Conservation (phyloP, 53 echinoderm and acorn worm species). For the Hippasteria phrygiana region DNA sequence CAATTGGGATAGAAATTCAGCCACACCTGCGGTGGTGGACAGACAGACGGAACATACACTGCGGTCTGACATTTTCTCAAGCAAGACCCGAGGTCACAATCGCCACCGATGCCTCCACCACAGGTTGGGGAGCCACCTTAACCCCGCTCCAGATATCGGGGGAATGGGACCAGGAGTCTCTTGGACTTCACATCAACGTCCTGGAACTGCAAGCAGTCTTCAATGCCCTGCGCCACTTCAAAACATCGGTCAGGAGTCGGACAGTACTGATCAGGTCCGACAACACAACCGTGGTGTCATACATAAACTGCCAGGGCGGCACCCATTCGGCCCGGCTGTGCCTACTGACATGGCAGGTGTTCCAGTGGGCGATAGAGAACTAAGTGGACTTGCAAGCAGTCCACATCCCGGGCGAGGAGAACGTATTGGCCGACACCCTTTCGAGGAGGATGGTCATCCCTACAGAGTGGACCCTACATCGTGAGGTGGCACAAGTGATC, state of each 20-base stretch:
- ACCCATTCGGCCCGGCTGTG: constrained; percentile 34
- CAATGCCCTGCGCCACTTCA: constrained; percentile 22
- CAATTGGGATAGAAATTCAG: not conserved
- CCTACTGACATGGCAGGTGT: constrained; percentile 8
- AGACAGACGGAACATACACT: too few relatives aligned
- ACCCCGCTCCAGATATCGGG: not conserved
- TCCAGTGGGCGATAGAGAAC: not conserved
- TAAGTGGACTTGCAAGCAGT: constrained; percentile 18
- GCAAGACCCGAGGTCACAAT: too few relatives aligned
- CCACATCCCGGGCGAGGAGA: constrained; percentile 28
- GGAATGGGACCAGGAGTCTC: not conserved
- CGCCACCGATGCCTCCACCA: too few relatives aligned
- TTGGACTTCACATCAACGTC: constrained; percentile 47
- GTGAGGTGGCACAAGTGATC: not conserved
- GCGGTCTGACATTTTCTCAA: too few relatives aligned
- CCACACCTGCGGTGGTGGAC: too few relatives aligned
- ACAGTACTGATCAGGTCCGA: constrained; percentile 14
- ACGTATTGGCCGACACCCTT: constrained; percentile 23
- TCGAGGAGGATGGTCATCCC: not conserved
- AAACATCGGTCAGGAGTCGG: not conserved
- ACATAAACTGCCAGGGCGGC: constrained; percentile 65
- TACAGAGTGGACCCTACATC: constrained; percentile 36
- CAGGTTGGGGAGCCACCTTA: too few relatives aligned
- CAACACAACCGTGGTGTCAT: constrained; percentile 64
- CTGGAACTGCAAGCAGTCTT: constrained; percentile 50